These are phyloP conservation scores for Macaria liturata DNA, from an alignment of 2,888 invertebrate species.

Conservation along the genomic window DNA sequence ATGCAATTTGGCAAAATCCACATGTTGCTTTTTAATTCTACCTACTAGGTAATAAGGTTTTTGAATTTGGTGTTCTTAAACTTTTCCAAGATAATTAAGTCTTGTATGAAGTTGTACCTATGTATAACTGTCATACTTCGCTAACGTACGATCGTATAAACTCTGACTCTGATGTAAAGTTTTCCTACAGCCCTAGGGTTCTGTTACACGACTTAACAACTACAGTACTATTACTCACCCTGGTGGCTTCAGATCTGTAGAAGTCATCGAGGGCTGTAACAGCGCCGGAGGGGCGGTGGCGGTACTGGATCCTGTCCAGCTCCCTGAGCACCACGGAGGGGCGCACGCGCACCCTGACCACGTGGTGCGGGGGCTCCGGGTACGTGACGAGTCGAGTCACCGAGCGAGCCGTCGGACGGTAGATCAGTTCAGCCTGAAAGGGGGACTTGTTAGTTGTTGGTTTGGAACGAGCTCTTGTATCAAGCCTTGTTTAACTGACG, in stretches of 20 bases:
- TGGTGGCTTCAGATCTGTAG: constrained; percentile 89
- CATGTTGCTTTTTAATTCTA: no score
- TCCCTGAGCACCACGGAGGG: constrained; percentile 87
- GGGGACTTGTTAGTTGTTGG: neutral
- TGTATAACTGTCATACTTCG: no score
- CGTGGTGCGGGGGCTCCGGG: constrained; percentile 81
- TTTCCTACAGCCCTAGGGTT: no score
- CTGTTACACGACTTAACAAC: neutral
- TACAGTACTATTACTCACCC: constrained; percentile 76
- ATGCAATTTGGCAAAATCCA: no score
- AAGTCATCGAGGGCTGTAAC: constrained; percentile 89
- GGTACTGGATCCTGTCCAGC: constrained; percentile 87
- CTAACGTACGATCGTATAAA: no score
- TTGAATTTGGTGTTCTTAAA: no score
- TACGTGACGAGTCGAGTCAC: constrained; percentile 85
- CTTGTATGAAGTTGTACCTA: no score
- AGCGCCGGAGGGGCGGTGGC: constrained; percentile 83
- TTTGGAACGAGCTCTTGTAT: constrained; percentile 8
- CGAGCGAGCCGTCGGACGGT: constrained; percentile 72
- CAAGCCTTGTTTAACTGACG: neutral
- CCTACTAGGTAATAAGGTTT: no score
- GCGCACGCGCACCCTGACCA: constrained; percentile 83
- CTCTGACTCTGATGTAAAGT: no score
- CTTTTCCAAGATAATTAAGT: no score
- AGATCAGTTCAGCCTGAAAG: constrained; percentile 75